Evolutionary conservation across 2,113 vertebrate genomes (phyloP).

Genomic region (Tautogolabrus adspersus): DNA sequence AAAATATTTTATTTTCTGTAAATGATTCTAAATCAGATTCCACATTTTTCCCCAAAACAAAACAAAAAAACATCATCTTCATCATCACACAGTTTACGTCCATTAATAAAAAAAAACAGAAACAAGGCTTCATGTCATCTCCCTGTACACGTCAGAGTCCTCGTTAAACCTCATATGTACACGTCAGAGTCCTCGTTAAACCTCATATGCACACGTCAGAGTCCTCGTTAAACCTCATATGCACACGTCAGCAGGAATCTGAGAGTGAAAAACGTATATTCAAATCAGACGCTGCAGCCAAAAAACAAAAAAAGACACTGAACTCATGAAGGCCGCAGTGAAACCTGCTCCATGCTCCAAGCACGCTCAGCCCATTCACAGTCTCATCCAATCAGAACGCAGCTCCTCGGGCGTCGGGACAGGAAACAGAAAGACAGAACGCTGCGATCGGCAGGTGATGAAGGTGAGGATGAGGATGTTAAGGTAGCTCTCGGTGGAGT

Average conservation of each 20-base stretch:
- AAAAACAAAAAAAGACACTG: not conserved
- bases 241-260: slow-evolving; percentile 82
- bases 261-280: not conserved
- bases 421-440: slow-evolving; percentile 7
- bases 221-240: slow-evolving; percentile 88
- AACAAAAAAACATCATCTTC: slow-evolving; percentile 44
- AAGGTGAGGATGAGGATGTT: slow-evolving; percentile 85
- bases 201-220: slow-evolving; percentile 88
- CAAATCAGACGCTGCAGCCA: slow-evolving; percentile 29
- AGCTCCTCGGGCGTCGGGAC: not conserved
- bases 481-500: slow-evolving; percentile 91
- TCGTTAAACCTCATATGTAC: slow-evolving; percentile 88
- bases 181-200: slow-evolving; percentile 85
- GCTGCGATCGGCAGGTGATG: slow-evolving; percentile 49
- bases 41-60: slow-evolving; percentile 88
- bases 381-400: slow-evolving; percentile 44
- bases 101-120: slow-evolving; percentile 88
- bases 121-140: slow-evolving; percentile 81
- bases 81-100: slow-evolving; percentile 88
- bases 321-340: slow-evolving; percentile 43
- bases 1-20: slow-evolving; percentile 99
- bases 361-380: slow-evolving; percentile 16
- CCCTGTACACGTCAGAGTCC: slow-evolving; percentile 90
- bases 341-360: slow-evolving; percentile 5
- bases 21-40: slow-evolving; percentile 99